Conservation (phyloP, 2,113 vertebrate genomes). For the Ornithorhynchus anatinus region DNA sequence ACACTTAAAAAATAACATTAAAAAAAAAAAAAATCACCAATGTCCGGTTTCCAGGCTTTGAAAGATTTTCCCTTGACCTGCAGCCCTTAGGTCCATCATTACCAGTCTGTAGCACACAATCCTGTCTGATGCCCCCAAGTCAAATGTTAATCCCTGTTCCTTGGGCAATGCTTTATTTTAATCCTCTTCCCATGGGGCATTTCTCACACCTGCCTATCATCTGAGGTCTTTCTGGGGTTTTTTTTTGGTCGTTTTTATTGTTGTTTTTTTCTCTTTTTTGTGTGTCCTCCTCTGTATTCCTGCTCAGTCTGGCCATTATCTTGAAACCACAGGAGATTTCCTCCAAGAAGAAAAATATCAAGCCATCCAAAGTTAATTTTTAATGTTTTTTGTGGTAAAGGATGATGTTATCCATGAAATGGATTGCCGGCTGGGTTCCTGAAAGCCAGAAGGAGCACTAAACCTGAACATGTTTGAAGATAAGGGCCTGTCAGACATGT, state of each 20-base stretch:
- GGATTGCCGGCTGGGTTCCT: conserved; percentile 49
- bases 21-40: no score
- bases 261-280: neutral
- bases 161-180: conserved; percentile 1
- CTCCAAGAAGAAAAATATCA: conserved; percentile 57
- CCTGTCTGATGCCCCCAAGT: no score
- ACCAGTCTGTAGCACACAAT: no score
- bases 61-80: no score
- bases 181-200: conserved; percentile 29
- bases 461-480: conserved; percentile 50
- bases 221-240: conserved; percentile 31
- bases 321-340: conserved; percentile 62
- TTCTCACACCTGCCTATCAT: conserved; percentile 12
- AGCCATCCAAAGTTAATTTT: conserved; percentile 66
- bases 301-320: conserved; percentile 36
- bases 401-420: conserved; percentile 51
- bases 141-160: neutral
- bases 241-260: no score
- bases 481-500: conserved; percentile 52
- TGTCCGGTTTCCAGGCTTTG: no score
- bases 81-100: no score
- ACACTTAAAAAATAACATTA: no score
- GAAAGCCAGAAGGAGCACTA: conserved; percentile 43
- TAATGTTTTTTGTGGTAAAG: conserved; percentile 58
- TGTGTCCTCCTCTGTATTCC: conserved; percentile 40